Percentiles rank a stretch among this genome's conserved stretches.
phyloP scores from a whole-genome alignment of 2,113 vertebrate genomes.

The Procavia capensis region DNA sequence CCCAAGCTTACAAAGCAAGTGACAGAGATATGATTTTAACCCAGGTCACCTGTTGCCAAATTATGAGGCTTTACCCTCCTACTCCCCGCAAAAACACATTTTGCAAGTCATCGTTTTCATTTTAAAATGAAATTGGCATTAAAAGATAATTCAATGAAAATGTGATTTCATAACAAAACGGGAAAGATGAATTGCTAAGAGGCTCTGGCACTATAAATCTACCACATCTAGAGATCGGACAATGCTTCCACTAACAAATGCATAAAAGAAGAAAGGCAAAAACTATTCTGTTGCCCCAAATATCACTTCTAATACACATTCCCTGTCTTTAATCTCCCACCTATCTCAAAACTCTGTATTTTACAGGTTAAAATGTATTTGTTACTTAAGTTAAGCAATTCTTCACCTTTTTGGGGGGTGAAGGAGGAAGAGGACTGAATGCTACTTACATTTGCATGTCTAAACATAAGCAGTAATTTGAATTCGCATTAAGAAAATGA shows the following conservation, averaged over 20 bases:
- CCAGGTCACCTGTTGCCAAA: background rate
- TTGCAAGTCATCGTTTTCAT: background rate
- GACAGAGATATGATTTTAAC: background rate
- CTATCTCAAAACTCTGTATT: background rate
- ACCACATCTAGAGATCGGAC: background rate
- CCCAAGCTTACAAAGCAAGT: background rate
- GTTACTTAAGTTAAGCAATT: background rate
- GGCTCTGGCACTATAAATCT: background rate
- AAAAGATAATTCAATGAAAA: background rate
- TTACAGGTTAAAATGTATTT: background rate
- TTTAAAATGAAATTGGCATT: background rate
- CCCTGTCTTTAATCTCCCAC: background rate
- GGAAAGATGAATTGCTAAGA: too few species aligned
- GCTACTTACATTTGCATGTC: background rate
- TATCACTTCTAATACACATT: background rate
- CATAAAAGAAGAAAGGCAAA: background rate
- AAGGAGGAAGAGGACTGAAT: background rate
- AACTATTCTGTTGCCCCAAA: background rate
- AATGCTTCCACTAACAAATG: background rate
- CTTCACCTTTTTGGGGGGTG: background rate
- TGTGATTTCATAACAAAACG: background rate
- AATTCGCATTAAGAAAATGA: background rate
- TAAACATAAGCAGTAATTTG: background rate
- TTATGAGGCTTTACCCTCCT: background rate
- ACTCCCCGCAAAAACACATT: background rate